These are phyloP conservation scores for Microchirus variegatus DNA, from an alignment of 2,797 vertebrate genomes.

Conservation along the genomic window DNA sequence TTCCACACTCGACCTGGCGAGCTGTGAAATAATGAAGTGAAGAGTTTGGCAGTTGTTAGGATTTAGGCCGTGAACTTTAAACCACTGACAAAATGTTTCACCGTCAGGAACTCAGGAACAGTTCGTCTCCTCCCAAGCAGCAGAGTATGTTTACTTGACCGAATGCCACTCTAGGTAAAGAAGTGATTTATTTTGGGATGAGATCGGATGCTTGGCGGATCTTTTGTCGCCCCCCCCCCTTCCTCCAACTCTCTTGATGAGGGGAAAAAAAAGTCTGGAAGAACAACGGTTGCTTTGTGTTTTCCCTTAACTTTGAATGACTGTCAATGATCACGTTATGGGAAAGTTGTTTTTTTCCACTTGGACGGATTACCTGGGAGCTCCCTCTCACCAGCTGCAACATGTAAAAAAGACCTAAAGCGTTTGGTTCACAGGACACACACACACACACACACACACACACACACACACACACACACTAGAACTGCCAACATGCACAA, in stretches of 20 bases:
- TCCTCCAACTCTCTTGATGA: conserved; percentile 22
- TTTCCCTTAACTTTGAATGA: conserved; percentile 27
- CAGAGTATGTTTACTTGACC: conserved; percentile 26
- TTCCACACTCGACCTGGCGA: no score
- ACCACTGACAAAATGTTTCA: conserved; percentile 8
- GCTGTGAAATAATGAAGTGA: no score
- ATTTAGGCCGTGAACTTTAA: background rate
- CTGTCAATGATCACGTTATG: conserved; percentile 48
- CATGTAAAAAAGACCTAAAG: conserved; percentile 70
- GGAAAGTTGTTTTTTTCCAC: conserved; percentile 67
- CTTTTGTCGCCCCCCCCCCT: conserved; percentile 1
- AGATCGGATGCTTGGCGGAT: conserved; percentile 3
- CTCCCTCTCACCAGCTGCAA: conserved; percentile 58
- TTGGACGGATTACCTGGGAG: conserved; percentile 64
- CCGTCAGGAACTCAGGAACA: background rate
- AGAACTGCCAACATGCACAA: conserved; percentile 60
- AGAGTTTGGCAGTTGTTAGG: no score
- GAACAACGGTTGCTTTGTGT: conserved; percentile 7
- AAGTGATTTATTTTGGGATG: conserved; percentile 15
- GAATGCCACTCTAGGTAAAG: conserved; percentile 18
- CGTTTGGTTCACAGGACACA: conserved; percentile 48
- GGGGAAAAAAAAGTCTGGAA: conserved; percentile 28
- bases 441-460: conserved; percentile 11
- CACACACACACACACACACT: conserved; percentile 41
- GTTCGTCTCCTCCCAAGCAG: conserved; percentile 24